A percentile compares a stretch with the other conserved stretches of the same genome.
These are phyloP conservation scores for Argopecten irradians DNA, from an alignment of 1,140 invertebrate species.

Conservation along the genomic window DNA sequence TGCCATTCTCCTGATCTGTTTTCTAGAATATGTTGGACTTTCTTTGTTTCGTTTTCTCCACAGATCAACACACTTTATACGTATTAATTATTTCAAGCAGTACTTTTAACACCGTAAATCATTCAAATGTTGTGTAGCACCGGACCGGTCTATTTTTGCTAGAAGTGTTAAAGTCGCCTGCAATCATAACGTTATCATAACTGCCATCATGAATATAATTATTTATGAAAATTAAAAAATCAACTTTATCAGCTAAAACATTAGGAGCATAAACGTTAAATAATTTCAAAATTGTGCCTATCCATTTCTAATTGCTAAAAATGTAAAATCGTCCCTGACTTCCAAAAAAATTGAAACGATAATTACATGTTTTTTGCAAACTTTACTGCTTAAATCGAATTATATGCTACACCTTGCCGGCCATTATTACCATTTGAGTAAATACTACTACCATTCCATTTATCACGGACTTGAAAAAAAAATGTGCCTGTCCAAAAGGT, in stretches of 20 bases:
- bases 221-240: slow-evolving; percentile 12
- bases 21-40: background rate
- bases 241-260: background rate
- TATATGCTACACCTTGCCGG: slow-evolving; percentile 35
- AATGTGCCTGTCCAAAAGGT: slow-evolving; percentile 30
- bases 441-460: background rate
- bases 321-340: slow-evolving; percentile 29
- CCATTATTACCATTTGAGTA: slow-evolving; percentile 11
- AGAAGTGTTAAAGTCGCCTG: slow-evolving; percentile 37
- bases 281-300: background rate
- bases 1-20: background rate
- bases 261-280: slow-evolving; percentile 37
- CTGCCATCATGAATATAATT: background rate
- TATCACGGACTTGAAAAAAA: background rate
- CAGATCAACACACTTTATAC: background rate
- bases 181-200: slow-evolving; percentile 1
- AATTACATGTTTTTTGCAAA: too few species aligned
- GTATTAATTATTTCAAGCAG: background rate
- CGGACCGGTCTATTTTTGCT: slow-evolving; percentile 11
- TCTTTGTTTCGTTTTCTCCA: background rate
- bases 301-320: background rate
- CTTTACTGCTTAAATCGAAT: slow-evolving; percentile 24
- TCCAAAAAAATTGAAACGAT: background rate
- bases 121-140: background rate
- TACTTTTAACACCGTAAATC: background rate